Evolutionary conservation across 2,797 vertebrate genomes (phyloP).

Genomic region (Huso huso): DNA sequence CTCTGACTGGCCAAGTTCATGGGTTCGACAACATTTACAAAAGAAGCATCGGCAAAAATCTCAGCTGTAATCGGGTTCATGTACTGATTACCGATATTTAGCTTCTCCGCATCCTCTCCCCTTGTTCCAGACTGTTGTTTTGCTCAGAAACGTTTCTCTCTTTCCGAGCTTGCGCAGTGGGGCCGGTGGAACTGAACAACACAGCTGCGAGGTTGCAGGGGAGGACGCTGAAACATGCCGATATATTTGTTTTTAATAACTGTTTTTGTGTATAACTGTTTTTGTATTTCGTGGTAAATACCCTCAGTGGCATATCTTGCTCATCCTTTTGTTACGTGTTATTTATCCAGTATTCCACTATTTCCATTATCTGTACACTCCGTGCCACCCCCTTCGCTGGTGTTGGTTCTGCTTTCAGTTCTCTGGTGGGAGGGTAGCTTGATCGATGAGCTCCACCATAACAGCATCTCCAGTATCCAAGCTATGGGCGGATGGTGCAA

Average conservation of each 20-base stretch:
- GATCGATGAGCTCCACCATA: no score
- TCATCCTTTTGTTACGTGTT: not conserved
- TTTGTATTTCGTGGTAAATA: not conserved
- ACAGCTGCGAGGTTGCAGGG: conserved; percentile 43
- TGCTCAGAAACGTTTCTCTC: conserved; percentile 34
- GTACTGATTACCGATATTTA: conserved; percentile 12
- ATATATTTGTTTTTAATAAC: not conserved
- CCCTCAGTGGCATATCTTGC: no score
- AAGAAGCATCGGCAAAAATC: conserved; percentile 26
- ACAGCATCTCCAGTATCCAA: no score
- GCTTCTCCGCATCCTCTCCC: conserved; percentile 37
- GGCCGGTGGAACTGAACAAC: conserved; percentile 1
- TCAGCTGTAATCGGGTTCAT: conserved; percentile 26
- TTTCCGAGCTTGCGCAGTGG: conserved; percentile 45
- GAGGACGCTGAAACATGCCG: not conserved
- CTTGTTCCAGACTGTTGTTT: conserved; percentile 54
- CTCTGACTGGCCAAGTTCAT: conserved; percentile 97
- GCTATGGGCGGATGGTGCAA: no score
- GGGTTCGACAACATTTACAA: conserved; percentile 57
- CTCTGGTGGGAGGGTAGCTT: not conserved
- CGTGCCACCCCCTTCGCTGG: not conserved
- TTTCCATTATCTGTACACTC: not conserved
- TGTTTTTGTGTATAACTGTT: not conserved
- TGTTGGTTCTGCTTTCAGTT: not conserved
- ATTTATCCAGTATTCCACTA: not conserved